Base-by-base conservation (phyloP, 2,113 vertebrate species). In the Hippocampus abdominalis region DNA sequence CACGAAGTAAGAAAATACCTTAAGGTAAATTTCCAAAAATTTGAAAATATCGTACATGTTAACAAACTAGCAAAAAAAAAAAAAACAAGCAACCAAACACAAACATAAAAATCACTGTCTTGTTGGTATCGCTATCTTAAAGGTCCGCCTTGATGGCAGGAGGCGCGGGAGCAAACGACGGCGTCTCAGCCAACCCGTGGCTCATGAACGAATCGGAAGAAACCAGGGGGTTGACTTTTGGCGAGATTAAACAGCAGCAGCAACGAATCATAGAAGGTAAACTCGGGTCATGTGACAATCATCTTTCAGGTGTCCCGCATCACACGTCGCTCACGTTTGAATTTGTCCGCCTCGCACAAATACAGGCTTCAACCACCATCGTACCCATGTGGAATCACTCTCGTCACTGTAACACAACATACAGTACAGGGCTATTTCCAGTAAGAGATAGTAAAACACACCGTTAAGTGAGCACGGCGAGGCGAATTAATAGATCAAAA, bases 171-270 rank as follows among this genome's bases (percentile, higher is more conserved):
- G 87, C 72, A 68, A 82, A 82, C 51, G 89, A 84, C 3, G 29
- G 85, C 11, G 46, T 51, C 3, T 82, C 80, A 0, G 16, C 83
- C 69, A 98, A 95, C 86, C 95, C 95, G 0, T 99, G 97, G 96
- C 91, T 98, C 75, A 53, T 95, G 44, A 94, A 96, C 4, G 97
- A 99, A 78, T 70, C 96, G 0, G 97, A 99, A 72, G 95, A 99
- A 86, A 98, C 94, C 64, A 87, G 85, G 81, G 95, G 94, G 13
- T 87, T 98, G 11, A 89, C 86, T 68, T 95, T 96, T 70, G 90
- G 91, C 1, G 95, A 95, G 62, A 94, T 99, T 80, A 94, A 92
- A 79, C 93, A 96, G 73, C 96, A 98, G 79, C 97, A 99, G 81
- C 93, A 93, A 49, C 90, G 82, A 74, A 94, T 98, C 78, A 95